Conservation (phyloP, 2,888 invertebrate species). For the Oithona nana region DNA sequence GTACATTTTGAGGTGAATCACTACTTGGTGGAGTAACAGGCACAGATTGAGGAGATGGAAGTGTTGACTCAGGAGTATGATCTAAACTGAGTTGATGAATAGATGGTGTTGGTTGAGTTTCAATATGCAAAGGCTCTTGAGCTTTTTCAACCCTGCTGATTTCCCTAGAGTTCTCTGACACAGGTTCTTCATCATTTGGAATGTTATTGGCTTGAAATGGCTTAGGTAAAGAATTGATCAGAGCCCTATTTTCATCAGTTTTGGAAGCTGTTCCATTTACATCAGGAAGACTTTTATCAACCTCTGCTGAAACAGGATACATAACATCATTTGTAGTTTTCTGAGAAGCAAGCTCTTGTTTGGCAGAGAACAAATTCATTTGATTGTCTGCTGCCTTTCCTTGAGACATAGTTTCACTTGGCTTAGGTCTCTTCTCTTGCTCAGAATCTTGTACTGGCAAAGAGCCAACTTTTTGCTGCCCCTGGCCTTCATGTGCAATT, state of each 20-base stretch:
- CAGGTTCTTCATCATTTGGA: background rate
- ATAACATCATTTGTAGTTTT: background rate
- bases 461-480: background rate
- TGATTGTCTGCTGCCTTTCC: background rate
- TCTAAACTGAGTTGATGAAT: no score
- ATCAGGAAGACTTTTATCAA: background rate
- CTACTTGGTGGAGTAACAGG: background rate
- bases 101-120: background rate
- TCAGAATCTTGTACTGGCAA: background rate
- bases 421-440: no score
- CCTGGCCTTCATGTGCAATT: no score
- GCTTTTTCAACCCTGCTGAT: background rate
- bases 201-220: background rate
- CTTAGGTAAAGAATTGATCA: conserved; percentile 1
- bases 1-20: background rate
- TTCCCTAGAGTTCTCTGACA: no score
- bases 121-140: background rate
- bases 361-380: background rate
- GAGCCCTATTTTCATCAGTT: background rate
- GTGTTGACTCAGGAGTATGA: no score
- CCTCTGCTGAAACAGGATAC: background rate
- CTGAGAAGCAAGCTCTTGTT: background rate
- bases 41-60: background rate
- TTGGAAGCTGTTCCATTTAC: background rate
- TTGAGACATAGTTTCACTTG: background rate